Evolutionary conservation across 2,113 vertebrate genomes (phyloP).

Genomic region (Ciconia stormi): DNA sequence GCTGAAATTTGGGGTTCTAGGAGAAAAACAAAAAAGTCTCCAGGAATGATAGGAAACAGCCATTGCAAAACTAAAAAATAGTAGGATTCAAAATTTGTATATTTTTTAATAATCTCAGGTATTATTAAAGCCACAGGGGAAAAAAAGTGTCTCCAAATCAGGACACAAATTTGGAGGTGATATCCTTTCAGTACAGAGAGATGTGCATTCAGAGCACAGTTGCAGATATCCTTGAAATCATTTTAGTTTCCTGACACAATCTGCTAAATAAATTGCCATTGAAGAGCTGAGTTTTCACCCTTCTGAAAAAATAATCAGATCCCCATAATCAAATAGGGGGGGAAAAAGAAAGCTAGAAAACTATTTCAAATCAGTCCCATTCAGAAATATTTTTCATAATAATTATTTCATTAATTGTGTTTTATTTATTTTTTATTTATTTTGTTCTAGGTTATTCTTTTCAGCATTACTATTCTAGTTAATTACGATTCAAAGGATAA

Average conservation of each 20-base stretch:
- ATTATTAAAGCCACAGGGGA: neutral
- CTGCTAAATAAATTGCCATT: neutral
- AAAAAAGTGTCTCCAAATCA: neutral
- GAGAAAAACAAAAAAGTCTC: neutral
- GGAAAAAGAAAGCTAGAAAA: neutral
- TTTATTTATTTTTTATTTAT: neutral
- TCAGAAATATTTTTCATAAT: neutral
- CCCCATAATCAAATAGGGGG: rapidly evolving
- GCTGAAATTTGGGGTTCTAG: neutral
- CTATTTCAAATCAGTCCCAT: neutral
- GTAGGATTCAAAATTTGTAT: neutral
- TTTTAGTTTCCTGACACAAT: neutral
- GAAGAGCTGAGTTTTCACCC: neutral
- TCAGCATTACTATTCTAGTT: neutral
- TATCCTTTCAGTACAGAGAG: neutral
- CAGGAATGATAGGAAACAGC: neutral
- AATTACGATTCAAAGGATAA: neutral
- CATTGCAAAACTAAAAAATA: neutral
- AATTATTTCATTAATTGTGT: neutral
- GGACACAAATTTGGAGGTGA: neutral
- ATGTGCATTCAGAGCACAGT: neutral
- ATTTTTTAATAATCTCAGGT: neutral
- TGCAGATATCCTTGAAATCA: neutral
- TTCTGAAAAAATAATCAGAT: neutral
- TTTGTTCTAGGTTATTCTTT: neutral